Evolutionary conservation across 1,140 invertebrate species (phyloP).

Genomic region (Drosophila willistoni): DNA sequence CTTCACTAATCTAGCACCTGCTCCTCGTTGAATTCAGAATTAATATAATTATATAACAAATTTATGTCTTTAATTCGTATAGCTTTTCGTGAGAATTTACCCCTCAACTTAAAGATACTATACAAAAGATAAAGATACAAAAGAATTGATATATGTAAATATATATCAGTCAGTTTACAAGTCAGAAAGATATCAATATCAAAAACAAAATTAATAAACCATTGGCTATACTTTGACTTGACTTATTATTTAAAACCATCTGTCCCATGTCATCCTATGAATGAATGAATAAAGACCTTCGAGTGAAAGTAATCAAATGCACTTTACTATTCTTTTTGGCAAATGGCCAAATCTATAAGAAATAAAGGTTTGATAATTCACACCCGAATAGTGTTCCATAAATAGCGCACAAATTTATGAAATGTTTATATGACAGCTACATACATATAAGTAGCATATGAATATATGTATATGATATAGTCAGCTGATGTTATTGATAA

Average conservation of each 20-base stretch:
- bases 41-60: background rate
- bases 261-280: background rate
- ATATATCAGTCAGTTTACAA: too few species aligned
- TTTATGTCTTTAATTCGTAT: background rate
- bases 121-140: too few species aligned
- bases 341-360: background rate
- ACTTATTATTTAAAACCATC: too few species aligned
- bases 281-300: background rate
- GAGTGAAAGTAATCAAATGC: background rate
- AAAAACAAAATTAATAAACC: too few species aligned
- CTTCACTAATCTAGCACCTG: background rate
- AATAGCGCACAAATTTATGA: conserved; percentile 3
- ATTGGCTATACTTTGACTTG: too few species aligned
- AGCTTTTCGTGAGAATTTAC: too few species aligned
- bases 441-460: too few species aligned
- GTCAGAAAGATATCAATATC: too few species aligned
- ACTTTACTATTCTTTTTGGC: conserved; percentile 2
- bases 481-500: conserved; percentile 1
- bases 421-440: background rate
- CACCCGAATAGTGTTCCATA: background rate
- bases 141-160: too few species aligned
- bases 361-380: conserved; percentile 2
- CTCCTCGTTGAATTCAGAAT: too few species aligned
- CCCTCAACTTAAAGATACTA: too few species aligned
- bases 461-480: background rate